Percentiles rank a stretch among this genome's conserved stretches.
phyloP scores from a whole-genome alignment of 2,113 vertebrate genomes.

The Loxodonta africana region DNA sequence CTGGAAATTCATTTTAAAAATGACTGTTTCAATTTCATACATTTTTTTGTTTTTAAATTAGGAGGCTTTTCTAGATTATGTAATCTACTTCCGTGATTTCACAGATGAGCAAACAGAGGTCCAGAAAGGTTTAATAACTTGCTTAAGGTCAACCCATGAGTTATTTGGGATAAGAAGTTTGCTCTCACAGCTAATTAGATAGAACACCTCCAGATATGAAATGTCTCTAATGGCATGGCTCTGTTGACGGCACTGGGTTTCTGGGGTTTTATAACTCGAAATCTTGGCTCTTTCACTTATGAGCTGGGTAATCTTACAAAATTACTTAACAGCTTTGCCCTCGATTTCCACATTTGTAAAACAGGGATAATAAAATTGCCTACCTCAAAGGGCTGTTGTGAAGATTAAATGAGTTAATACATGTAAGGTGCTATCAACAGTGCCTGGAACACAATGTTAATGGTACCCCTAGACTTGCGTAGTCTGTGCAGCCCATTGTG shows the following conservation, averaged over 20 bases:
- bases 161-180: background rate
- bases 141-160: background rate
- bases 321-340: background rate
- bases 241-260: background rate
- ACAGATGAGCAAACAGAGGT: background rate
- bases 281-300: background rate
- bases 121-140: background rate
- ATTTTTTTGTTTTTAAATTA: background rate
- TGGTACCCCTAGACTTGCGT: background rate
- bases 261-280: background rate
- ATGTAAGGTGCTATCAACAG: background rate
- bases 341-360: background rate
- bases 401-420: background rate
- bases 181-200: background rate
- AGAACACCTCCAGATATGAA: conserved; percentile 3
- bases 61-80: conserved; percentile 9
- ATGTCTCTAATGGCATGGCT: background rate
- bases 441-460: background rate
- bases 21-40: conserved; percentile 25
- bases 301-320: background rate
- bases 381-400: background rate
- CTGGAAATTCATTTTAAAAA: conserved; percentile 62
- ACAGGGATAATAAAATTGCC: too few relatives aligned
- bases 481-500: background rate
- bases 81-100: background rate